Evolutionary conservation across 92 coral and sea anemone species (phyloP).

Genomic region (Siderastrea siderea): DNA sequence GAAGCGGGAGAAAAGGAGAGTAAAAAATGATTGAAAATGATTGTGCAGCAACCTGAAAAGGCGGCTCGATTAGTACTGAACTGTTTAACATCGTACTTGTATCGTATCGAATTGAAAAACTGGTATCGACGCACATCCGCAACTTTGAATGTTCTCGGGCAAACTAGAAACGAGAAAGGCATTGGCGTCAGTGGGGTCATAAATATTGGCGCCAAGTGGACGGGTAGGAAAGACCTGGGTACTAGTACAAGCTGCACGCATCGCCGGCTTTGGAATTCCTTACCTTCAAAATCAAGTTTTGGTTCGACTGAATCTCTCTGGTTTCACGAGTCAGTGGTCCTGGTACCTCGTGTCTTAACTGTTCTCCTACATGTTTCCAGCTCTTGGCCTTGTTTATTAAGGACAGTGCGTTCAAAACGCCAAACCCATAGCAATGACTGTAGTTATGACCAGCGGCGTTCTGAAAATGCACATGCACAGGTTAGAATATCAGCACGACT

Average conservation of each 20-base stretch:
- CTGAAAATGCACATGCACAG: slow-evolving; percentile 3
- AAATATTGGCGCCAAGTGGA: not conserved
- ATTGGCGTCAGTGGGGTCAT: no score
- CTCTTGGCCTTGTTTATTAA: slow-evolving; percentile 62
- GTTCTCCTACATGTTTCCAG: slow-evolving; percentile 70
- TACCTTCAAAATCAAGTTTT: slow-evolving; percentile 37
- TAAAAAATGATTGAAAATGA: no score
- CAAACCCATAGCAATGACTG: slow-evolving; percentile 80
- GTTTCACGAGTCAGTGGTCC: slow-evolving; percentile 33
- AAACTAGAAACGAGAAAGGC: no score
- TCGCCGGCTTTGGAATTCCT: not conserved
- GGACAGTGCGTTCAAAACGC: slow-evolving; percentile 74
- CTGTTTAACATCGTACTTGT: no score
- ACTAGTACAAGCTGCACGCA: not conserved
- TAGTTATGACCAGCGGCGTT: slow-evolving; percentile 76
- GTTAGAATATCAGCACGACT: not conserved
- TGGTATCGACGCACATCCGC: no score
- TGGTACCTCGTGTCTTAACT: slow-evolving; percentile 45
- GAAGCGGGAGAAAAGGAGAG: no score
- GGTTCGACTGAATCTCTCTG: slow-evolving; percentile 53
- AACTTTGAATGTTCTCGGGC: no score
- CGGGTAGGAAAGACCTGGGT: not conserved
- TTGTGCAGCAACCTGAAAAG: no score
- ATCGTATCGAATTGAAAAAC: no score
- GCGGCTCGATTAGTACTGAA: no score